Conservation (phyloP, 2,797 vertebrate species). For the Danio kyathit region DNA sequence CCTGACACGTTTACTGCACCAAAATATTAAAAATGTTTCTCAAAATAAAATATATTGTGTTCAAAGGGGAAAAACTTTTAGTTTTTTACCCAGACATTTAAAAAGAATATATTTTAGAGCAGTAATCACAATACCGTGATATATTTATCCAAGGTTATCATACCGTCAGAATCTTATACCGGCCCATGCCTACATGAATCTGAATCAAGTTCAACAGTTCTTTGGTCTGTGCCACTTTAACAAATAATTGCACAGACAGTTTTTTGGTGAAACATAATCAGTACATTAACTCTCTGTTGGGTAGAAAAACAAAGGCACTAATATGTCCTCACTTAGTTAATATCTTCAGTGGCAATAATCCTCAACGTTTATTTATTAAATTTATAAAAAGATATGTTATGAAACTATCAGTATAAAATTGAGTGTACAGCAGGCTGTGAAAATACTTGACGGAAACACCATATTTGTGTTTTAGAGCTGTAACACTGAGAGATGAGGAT, state of each 20-base stretch:
- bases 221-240: not conserved
- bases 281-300: not conserved
- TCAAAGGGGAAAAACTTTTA: too few species aligned
- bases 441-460: conserved; percentile 6
- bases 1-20: too few species aligned
- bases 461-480: conserved; percentile 13
- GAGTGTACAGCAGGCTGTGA: not conserved
- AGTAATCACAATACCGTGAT: too few species aligned
- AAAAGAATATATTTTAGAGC: too few species aligned
- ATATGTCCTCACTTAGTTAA: not conserved
- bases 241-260: too few species aligned
- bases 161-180: too few species aligned
- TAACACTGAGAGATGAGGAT: conserved; percentile 1
- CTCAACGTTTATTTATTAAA: conserved; percentile 2
- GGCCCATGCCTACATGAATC: too few species aligned
- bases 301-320: conserved; percentile 30
- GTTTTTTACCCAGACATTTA: too few species aligned
- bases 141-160: too few species aligned
- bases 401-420: conserved; percentile 22
- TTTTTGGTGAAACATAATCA: not conserved
- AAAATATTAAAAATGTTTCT: too few species aligned
- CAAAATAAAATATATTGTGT: too few species aligned
- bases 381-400: not conserved
- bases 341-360: conserved; percentile 21
- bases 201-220: not conserved